Evolutionary conservation across 2,888 invertebrate genomes (phyloP).

Genomic region (Achlya flavicornis): DNA sequence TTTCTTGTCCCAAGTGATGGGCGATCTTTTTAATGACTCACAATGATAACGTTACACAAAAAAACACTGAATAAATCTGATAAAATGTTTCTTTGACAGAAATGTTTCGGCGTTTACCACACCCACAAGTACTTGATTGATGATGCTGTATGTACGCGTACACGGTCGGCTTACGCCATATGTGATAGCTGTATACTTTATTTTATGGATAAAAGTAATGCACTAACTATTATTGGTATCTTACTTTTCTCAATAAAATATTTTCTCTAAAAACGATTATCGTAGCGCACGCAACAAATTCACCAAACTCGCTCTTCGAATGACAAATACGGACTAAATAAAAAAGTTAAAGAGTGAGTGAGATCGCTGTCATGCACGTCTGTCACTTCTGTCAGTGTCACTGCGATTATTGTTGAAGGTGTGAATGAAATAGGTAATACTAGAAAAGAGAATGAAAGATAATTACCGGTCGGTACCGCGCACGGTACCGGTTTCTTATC

Average conservation of each 20-base stretch:
- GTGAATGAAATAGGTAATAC: slow-evolving; percentile 47
- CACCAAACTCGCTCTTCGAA: slow-evolving; percentile 57
- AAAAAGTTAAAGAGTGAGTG: slow-evolving; percentile 46
- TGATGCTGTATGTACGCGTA: slow-evolving; percentile 26
- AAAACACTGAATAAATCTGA: slow-evolving; percentile 55
- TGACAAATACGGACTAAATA: slow-evolving; percentile 71
- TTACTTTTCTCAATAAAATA: slow-evolving; percentile 47
- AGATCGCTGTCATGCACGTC: slow-evolving; percentile 35
- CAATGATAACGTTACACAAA: slow-evolving; percentile 39
- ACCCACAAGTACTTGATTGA: slow-evolving; percentile 64
- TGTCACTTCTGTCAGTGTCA: slow-evolving; percentile 15
- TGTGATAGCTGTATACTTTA: background rate
- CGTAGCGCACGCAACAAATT: slow-evolving; percentile 26
- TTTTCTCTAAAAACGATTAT: slow-evolving; percentile 27
- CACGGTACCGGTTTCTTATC: slow-evolving; percentile 67
- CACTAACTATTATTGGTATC: slow-evolving; percentile 20
- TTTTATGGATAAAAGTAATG: background rate
- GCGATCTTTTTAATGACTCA: slow-evolving; percentile 18
- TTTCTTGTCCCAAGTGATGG: slow-evolving; percentile 20
- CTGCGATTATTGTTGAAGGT: slow-evolving; percentile 22
- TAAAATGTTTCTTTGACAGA: slow-evolving; percentile 52
- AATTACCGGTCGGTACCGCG: slow-evolving; percentile 45
- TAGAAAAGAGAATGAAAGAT: slow-evolving; percentile 46
- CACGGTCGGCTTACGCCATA: slow-evolving; percentile 14
- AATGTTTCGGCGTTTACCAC: slow-evolving; percentile 68